Conservation (phyloP, 2,888 invertebrate genomes). For the Gordius sp. region DNA sequence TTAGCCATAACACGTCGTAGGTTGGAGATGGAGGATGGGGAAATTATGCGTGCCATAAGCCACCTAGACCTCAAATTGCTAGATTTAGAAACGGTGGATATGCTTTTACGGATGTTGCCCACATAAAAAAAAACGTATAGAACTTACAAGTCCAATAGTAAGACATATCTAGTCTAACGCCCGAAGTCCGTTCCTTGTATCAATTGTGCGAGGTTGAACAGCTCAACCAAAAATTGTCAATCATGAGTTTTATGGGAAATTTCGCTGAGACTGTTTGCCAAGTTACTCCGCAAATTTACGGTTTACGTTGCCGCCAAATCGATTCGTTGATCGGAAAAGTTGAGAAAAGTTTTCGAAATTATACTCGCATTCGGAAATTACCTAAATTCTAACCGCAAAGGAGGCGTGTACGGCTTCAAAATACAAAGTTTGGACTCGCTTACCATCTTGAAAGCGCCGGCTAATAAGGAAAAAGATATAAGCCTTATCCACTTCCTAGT, state of each 20-base stretch:
- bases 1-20: slow-evolving; percentile 84
- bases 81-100: slow-evolving; percentile 71
- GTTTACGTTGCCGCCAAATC: slow-evolving; percentile 77
- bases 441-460: slow-evolving; percentile 65
- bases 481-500: slow-evolving; percentile 82
- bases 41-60: slow-evolving; percentile 31
- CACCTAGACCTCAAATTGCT: slow-evolving; percentile 56
- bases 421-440: slow-evolving; percentile 76
- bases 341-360: slow-evolving; percentile 57
- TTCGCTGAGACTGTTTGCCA: slow-evolving; percentile 74
- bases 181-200: slow-evolving; percentile 13
- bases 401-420: slow-evolving; percentile 92
- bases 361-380: slow-evolving; percentile 95
- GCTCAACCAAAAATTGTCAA: slow-evolving; percentile 63
- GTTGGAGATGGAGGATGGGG: slow-evolving; percentile 56
- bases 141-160: not conserved
- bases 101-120: slow-evolving; percentile 84
- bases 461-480: slow-evolving; percentile 60
- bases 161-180: slow-evolving; percentile 16
- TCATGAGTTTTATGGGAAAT: slow-evolving; percentile 89
- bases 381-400: slow-evolving; percentile 79
- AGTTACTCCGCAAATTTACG: slow-evolving; percentile 67
- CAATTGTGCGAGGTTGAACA: slow-evolving; percentile 64
- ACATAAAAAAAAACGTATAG: slow-evolving; percentile 31
- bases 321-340: slow-evolving; percentile 62